Evolutionary conservation across 2,113 vertebrate species (phyloP), one percentile per base, ranked within the genome.

Genomic region (Stercorarius parasiticus): DNA sequence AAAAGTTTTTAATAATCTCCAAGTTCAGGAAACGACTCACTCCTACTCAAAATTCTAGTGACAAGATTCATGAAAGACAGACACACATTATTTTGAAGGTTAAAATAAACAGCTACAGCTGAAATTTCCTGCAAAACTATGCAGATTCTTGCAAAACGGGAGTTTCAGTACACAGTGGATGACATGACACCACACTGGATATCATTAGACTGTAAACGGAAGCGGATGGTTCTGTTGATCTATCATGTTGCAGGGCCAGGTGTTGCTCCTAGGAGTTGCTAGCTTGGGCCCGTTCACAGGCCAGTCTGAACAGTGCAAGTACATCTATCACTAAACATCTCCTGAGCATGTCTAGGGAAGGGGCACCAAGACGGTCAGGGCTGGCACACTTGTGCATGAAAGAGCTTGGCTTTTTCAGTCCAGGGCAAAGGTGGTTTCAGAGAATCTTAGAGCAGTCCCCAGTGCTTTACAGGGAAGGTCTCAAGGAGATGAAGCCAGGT

Each of bases 401-500:
- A 27, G 34, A 93, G 10, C 45, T 78, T 50, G 19, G 10, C 12
- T 89, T 83, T 25, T 32, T 55, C 58, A 89, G 32, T 22, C 34
- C 6, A 4, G 56, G 71, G 52, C 26, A 64, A 71, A 74, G 56
- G 17, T 0, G 3, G 40, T 32, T 70, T 69, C 36, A 70, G 20
- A 36, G 22, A 76, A 69, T 55, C 29, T 77, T 49, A 47, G 18
- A 76, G 62, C 10, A 80, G 11, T 5, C 29, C 25, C 7, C 2
- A 1, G 8, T n/a, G 36, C 59, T 38, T 40, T 61, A 84, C 29
- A 65, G 29, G 32, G 11, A 70, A 38, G 23, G 7, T 82, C 53
- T 52, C 0, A 0, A 81, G 40, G 19, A 86, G 32, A 55, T 3
- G 5, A 50, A 74, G 47, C 7, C 40, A 66, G 61, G 21, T 49